Percentiles rank a stretch among this genome's conserved stretches.
Evolutionary conservation across 2,113 vertebrate species (phyloP).

Genomic region (Albula glossodonta): DNA sequence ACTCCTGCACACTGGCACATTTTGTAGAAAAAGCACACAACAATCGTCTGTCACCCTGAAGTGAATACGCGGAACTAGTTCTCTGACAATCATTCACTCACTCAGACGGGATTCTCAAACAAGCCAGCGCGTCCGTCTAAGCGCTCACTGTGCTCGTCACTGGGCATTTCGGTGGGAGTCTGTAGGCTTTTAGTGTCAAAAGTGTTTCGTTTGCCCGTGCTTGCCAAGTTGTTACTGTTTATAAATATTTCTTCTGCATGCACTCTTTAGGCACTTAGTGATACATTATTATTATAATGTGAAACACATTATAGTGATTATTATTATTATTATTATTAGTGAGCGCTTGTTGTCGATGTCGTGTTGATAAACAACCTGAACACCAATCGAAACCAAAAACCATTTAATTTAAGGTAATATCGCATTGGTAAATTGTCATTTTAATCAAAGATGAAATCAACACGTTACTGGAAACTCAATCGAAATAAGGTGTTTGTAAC

Average conservation of each 20-base stretch:
- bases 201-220: neutral
- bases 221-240: slow-evolving; percentile 42
- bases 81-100: slow-evolving; percentile 40
- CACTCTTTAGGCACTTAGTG: neutral
- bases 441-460: too few relatives aligned
- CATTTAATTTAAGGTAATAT: too few relatives aligned
- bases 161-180: slow-evolving; percentile 30
- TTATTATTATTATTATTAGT: neutral
- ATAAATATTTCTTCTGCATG: slow-evolving; percentile 38
- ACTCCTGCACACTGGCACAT: slow-evolving; percentile 67
- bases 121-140: neutral
- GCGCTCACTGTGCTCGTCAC: slow-evolving; percentile 43
- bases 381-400: too few relatives aligned
- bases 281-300: too few relatives aligned
- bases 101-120: neutral
- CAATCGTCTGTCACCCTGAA: slow-evolving; percentile 43
- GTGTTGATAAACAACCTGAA: too few relatives aligned
- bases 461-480: too few relatives aligned
- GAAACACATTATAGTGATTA: neutral
- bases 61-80: slow-evolving; percentile 25
- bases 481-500: too few relatives aligned
- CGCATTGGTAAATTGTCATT: too few relatives aligned
- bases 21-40: slow-evolving; percentile 43
- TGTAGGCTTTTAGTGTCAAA: neutral
- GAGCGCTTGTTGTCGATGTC: too few relatives aligned